A percentile compares a stretch with the other conserved stretches of the same genome.
These are phyloP conservation scores for Alethe castanea DNA, from an alignment of 2,113 vertebrate genomes.

Conservation along the genomic window DNA sequence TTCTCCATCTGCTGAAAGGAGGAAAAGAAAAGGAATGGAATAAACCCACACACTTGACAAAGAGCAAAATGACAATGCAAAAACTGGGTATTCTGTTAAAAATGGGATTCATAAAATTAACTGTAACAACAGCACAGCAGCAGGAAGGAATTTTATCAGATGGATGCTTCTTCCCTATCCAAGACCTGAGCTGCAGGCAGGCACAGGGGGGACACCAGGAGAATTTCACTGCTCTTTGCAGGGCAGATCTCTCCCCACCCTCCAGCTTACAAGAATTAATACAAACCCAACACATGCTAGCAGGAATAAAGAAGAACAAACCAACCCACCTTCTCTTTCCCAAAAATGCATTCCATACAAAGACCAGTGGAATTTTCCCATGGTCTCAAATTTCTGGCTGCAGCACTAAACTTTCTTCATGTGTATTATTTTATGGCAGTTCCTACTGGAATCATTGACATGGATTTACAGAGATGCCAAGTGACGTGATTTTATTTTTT, in stretches of 20 bases:
- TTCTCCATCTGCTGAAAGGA: conserved; percentile 1
- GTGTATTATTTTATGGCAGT: neutral
- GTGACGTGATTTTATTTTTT: neutral
- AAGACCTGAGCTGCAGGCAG: neutral
- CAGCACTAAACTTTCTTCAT: neutral
- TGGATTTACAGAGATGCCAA: neutral
- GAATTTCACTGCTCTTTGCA: neutral
- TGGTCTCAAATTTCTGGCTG: neutral
- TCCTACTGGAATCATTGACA: neutral
- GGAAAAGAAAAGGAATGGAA: neutral
- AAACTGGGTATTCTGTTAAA: neutral
- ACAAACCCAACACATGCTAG: neutral
- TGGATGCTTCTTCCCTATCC: neutral
- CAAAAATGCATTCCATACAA: neutral
- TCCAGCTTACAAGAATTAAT: neutral
- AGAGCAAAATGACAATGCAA: conserved; percentile 27
- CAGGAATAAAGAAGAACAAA: neutral
- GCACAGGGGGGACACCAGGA: neutral
- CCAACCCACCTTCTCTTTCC: neutral
- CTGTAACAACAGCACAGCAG: neutral
- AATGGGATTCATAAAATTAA: conserved; percentile 3
- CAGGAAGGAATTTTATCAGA: neutral
- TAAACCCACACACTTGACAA: neutral
- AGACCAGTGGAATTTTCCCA: neutral
- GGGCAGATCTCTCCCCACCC: neutral